Evolutionary conservation across 1,140 invertebrate genomes (phyloP).

Genomic region (Achroia grisella): DNA sequence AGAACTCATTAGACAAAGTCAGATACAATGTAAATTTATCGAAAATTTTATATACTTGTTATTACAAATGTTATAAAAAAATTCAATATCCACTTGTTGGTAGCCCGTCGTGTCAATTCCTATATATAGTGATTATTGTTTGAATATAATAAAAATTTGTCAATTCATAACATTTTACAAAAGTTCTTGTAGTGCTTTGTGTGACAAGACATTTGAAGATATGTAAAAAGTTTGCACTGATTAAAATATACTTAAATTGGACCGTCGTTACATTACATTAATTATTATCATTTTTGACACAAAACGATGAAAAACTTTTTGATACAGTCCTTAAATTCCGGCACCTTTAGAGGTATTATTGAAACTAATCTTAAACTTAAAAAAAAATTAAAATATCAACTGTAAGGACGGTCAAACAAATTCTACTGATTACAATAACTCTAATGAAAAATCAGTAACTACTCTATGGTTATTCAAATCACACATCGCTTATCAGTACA

Average conservation of each 20-base stretch:
- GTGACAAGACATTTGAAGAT: neutral
- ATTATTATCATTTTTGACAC: no score
- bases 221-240: neutral
- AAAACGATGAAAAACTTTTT: no score
- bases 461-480: constrained; percentile 36
- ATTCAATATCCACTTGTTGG: constrained; percentile 17
- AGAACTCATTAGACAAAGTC: constrained; percentile 18
- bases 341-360: no score
- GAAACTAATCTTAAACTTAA: no score
- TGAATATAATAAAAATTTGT: constrained; percentile 7
- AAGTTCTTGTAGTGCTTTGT: neutral
- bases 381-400: no score
- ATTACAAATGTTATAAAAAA: constrained; percentile 16
- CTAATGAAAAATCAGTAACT: neutral
- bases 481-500: constrained; percentile 32
- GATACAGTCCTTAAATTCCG: no score
- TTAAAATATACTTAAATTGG: no score
- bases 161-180: constrained; percentile 8
- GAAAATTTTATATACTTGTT: constrained; percentile 18
- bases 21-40: constrained; percentile 29
- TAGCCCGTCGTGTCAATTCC: constrained; percentile 26
- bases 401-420: neutral
- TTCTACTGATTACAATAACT: no score
- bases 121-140: constrained; percentile 18
- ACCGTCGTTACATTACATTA: no score